These are phyloP conservation scores for Psittacula echo DNA, from an alignment of 2,797 vertebrate genomes.

Conservation along the genomic window DNA sequence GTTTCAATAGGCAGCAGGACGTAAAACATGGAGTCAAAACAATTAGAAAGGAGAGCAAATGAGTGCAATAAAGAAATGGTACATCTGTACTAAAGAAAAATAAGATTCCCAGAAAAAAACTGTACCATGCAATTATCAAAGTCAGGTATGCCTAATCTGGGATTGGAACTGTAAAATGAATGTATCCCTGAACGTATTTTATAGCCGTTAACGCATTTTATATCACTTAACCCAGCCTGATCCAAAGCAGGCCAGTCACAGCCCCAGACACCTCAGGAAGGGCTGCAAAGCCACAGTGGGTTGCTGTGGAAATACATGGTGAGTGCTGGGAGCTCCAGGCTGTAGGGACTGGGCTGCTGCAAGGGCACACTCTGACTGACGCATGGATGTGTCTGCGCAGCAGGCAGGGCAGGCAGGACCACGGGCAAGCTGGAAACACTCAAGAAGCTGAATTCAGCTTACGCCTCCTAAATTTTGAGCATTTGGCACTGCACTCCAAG, in stretches of 20 bases:
- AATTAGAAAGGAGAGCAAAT: background rate
- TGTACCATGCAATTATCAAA: background rate
- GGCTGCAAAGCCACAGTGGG: background rate
- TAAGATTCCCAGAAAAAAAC: background rate
- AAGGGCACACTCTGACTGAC: rapidly evolving
- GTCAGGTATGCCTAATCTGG: background rate
- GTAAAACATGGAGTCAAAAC: background rate
- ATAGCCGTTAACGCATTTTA: background rate
- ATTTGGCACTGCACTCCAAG: background rate
- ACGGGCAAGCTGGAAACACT: background rate
- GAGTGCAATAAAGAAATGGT: background rate
- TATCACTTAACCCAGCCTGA: background rate
- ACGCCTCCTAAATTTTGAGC: background rate
- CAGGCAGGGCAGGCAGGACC: background rate
- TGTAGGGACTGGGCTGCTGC: too few relatives aligned
- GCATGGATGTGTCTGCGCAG: rapidly evolving
- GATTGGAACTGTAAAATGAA: background rate
- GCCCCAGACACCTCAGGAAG: background rate
- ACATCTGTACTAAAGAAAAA: background rate
- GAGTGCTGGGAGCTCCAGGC: background rate
- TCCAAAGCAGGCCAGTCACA: background rate
- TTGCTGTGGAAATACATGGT: background rate
- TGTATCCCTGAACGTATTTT: background rate
- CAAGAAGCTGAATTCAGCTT: background rate
- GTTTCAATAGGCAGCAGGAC: background rate